Conservation (phyloP, 2,113 vertebrate genomes). For the Aptenodytes forsteri region DNA sequence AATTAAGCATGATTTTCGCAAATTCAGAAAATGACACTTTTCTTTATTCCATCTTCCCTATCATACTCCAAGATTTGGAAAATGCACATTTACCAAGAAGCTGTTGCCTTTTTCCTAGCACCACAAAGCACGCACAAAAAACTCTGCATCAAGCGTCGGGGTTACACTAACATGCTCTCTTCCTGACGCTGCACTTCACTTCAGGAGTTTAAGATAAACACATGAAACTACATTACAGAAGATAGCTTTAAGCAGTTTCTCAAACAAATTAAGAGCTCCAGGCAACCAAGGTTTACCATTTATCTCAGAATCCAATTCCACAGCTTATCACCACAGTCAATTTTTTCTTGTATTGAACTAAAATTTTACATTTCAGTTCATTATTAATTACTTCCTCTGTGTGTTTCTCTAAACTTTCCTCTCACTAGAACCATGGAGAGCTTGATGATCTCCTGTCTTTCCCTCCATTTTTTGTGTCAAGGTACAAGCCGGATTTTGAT, state of each 20-base stretch:
- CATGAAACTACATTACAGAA: background rate
- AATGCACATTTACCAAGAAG: background rate
- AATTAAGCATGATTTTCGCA: background rate
- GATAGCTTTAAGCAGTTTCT: background rate
- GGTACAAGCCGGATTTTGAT: background rate
- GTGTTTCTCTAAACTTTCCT: background rate
- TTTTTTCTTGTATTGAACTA: background rate
- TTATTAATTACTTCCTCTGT: background rate
- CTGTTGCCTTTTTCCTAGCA: background rate
- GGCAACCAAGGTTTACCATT: background rate
- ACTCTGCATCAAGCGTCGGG: rapidly evolving
- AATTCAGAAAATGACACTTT: background rate
- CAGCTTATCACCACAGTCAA: background rate
- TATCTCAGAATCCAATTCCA: background rate
- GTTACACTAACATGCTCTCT: background rate
- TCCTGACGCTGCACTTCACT: background rate
- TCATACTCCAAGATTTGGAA: background rate
- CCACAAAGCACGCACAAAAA: background rate
- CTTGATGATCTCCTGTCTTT: background rate
- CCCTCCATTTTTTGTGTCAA: background rate
- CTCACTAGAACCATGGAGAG: background rate
- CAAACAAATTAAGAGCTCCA: background rate
- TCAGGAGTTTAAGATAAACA: background rate
- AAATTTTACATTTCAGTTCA: background rate
- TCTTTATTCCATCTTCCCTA: background rate